These are phyloP conservation scores for Rhabdornis inornatus DNA, from an alignment of 2,113 vertebrate species.

Conservation along the genomic window DNA sequence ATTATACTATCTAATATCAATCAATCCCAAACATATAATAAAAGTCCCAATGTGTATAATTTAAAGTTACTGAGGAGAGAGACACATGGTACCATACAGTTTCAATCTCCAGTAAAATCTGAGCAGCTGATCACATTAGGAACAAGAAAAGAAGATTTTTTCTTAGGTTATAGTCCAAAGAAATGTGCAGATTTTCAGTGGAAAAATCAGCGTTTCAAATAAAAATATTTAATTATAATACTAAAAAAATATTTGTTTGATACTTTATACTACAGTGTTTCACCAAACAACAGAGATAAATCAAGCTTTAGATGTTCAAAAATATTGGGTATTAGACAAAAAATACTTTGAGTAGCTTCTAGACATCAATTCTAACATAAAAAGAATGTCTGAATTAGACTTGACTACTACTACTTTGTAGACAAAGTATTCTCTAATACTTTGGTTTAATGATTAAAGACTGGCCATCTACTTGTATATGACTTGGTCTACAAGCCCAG, in stretches of 20 bases:
- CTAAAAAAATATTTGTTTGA: background rate
- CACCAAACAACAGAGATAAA: background rate
- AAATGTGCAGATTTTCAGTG: background rate
- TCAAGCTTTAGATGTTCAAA: background rate
- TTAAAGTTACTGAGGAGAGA: background rate
- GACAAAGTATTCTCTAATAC: background rate
- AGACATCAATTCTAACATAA: background rate
- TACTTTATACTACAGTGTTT: background rate
- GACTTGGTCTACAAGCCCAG: background rate
- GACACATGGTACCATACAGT: background rate
- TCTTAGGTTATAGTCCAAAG: background rate
- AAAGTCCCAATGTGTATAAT: background rate
- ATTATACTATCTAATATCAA: background rate
- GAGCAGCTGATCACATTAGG: background rate
- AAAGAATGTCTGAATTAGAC: background rate
- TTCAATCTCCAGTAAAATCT: background rate
- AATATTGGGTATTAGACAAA: background rate
- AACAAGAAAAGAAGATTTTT: background rate
- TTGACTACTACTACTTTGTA: background rate
- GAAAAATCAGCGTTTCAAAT: background rate
- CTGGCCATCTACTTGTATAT: background rate
- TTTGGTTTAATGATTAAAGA: background rate
- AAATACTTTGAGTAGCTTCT: background rate
- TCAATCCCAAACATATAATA: background rate
- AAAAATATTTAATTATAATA: background rate